Percentiles rank a stretch among this genome's conserved stretches.
phyloP scores from a whole-genome alignment of 1,140 invertebrate genomes.

The Penaeus vannamei region DNA sequence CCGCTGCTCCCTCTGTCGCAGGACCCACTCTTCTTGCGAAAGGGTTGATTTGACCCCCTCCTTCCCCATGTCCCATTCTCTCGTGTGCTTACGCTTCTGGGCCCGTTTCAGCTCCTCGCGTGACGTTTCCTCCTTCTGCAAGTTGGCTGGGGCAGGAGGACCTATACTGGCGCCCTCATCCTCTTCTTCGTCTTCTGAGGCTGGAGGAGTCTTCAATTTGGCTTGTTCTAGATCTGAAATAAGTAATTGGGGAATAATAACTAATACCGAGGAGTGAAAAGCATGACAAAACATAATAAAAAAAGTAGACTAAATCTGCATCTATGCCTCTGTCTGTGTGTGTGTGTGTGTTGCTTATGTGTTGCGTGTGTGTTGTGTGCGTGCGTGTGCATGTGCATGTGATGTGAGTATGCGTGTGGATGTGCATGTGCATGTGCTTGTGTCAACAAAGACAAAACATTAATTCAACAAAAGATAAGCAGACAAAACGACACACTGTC shows the following conservation, averaged over 20 bases:
- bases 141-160: not conserved
- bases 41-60: conserved; percentile 59
- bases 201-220: conserved; percentile 72
- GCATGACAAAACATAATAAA: too few relatives aligned
- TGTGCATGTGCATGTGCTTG: too few relatives aligned
- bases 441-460: too few relatives aligned
- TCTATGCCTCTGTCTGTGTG: too few relatives aligned
- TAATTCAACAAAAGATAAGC: not conserved
- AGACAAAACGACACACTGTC: not conserved
- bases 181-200: conserved; percentile 67
- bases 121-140: conserved; percentile 8
- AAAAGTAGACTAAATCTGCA: too few relatives aligned
- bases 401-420: too few relatives aligned
- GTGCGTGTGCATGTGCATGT: too few relatives aligned
- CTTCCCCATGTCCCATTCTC: conserved; percentile 62
- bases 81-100: conserved; percentile 34
- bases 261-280: not conserved
- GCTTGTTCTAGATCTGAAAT: conserved; percentile 70
- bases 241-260: conserved; percentile 57
- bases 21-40: conserved; percentile 70
- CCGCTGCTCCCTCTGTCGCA: conserved; percentile 69
- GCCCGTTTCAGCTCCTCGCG: conserved; percentile 57
- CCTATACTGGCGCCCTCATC: conserved; percentile 67
- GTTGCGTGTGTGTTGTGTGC: too few relatives aligned
- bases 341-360: too few relatives aligned